Evolutionary conservation across 2,888 invertebrate species (phyloP), one percentile per base, ranked within the genome.

Genomic region (Dromius quadrimaculatus): DNA sequence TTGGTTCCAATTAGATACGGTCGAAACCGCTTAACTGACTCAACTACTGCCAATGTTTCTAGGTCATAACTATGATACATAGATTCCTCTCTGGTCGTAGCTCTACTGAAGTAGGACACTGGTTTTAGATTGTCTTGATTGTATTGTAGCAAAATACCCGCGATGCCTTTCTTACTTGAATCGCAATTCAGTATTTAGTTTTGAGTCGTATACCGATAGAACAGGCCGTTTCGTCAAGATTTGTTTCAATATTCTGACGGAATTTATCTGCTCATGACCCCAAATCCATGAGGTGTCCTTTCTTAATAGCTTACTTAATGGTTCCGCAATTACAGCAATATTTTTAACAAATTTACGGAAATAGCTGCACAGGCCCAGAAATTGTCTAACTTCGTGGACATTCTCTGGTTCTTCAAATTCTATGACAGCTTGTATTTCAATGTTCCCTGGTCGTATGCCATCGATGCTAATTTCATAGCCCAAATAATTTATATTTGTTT

Each of bases 281-380:
- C 19, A 73, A 66, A 0, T 38, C 11, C 36, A 73, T 73, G 19
- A 8, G 19, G 34, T 20, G 17, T 50, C 71, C 5, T 72, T 71
- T 47, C 32, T 70, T 5, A 72, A 20, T 9, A 73, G 50, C 23
- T 71, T 59, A 28, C 71, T 71, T 36, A 74, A 28, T 2, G 74
- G 72, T 11, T 65, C 32, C 5, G 72, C 70, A 2, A 71, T 66
- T 8, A 41, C 34, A 1, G 73, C 36, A 32, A 70, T 73, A 2
- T 34, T 28, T 19, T 19, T 8, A 11, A 75, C 65, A 38, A 72
- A 74, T 23, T 72, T 72, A 38, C 71, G 17, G 38, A 74, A 73
- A 54, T 69, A 73, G 4, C 70, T 59, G 8, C 34, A 11, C 17
- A 61, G 20, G 4, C 61, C 61, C 2, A 61, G 19, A 61, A 61